Conservation (phyloP, 2,888 invertebrate species). For the Lasioglossum pauxillum region DNA sequence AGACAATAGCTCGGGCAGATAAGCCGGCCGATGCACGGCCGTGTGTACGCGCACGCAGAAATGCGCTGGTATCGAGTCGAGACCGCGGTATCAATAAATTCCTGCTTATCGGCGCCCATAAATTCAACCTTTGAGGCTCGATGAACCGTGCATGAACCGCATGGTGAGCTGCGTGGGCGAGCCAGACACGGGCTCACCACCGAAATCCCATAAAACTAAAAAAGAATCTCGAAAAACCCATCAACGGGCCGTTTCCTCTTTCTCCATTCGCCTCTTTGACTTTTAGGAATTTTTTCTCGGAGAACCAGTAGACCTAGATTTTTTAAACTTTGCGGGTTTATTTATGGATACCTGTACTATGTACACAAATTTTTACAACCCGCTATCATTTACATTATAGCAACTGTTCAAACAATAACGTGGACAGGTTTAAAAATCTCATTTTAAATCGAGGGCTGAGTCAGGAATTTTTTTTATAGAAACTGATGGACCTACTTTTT, state of each 20-base stretch:
- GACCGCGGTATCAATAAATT: conserved; percentile 74
- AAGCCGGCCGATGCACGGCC: conserved; percentile 22
- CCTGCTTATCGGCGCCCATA: conserved; percentile 73
- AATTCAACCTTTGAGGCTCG: conserved; percentile 75
- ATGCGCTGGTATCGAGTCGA: conserved; percentile 34
- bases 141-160: conserved; percentile 69
- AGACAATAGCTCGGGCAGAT: conserved; percentile 14
- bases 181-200: background rate
- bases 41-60: conserved; percentile 38
- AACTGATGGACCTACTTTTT: background rate
- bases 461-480: background rate
- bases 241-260: background rate
- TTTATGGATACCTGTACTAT: background rate
- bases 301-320: background rate
- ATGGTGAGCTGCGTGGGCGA: conserved; percentile 10
- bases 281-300: background rate
- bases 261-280: background rate
- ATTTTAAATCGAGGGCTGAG: background rate
- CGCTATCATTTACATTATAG: background rate
- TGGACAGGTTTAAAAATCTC: background rate
- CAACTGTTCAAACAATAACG: background rate
- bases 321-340: background rate
- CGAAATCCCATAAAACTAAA: background rate
- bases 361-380: background rate
- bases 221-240: conserved; percentile 3